Percentiles rank a stretch among this genome's conserved stretches.
Conservation (phyloP, 2,797 vertebrate species). For the Trematomus bernacchii region DNA sequence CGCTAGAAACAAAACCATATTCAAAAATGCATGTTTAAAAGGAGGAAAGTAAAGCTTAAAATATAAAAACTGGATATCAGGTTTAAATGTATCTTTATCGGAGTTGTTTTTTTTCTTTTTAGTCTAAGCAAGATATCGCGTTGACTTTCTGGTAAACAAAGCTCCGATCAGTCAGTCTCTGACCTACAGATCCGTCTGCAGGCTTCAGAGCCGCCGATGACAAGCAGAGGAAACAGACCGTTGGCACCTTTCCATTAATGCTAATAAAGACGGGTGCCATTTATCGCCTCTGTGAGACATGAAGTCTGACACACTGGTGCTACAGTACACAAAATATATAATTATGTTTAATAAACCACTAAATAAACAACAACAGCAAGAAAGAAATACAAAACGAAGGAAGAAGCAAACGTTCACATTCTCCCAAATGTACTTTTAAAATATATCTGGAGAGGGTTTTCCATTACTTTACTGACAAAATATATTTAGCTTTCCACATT, state of each 20-base stretch:
- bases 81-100: neutral
- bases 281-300: constrained; percentile 54
- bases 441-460: neutral
- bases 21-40: neutral
- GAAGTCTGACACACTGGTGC: constrained; percentile 51
- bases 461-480: neutral
- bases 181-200: constrained; percentile 20
- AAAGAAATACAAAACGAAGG: neutral
- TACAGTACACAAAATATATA: constrained; percentile 26
- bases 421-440: neutral
- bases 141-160: constrained; percentile 13
- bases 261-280: constrained; percentile 67
- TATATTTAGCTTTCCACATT: neutral
- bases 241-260: constrained; percentile 76
- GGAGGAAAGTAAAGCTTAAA: neutral
- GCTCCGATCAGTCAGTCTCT: constrained; percentile 3
- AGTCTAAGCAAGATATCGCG: constrained; percentile 3
- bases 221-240: constrained; percentile 68
- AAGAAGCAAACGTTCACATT: neutral
- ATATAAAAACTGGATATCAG: neutral
- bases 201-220: constrained; percentile 51
- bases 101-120: neutral
- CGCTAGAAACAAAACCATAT: neutral
- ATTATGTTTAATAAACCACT: neutral
- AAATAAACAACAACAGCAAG: neutral